Conservation (phyloP, 2,113 vertebrate genomes). For the Vulpes lagopus region DNA sequence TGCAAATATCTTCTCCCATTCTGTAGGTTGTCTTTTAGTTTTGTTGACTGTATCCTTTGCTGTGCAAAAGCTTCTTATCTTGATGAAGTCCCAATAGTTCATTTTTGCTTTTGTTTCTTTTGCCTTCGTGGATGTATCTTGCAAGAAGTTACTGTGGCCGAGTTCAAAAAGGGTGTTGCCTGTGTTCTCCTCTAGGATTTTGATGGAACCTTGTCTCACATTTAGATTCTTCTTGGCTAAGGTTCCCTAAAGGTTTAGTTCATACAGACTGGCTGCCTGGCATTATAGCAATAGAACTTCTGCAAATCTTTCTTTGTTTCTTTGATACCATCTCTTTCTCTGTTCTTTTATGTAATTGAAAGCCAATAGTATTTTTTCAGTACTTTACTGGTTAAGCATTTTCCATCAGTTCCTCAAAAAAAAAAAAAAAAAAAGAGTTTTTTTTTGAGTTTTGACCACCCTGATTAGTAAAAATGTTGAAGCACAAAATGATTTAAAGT, state of each 20-base stretch:
- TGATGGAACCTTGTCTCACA: no score
- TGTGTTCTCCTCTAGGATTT: no score
- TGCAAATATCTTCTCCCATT: no score
- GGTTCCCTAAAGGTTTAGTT: conserved; percentile 19
- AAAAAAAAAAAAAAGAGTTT: conserved; percentile 65
- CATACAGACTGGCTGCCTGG: neutral
- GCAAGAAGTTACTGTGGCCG: no score
- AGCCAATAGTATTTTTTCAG: conserved; percentile 32
- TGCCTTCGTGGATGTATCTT: no score
- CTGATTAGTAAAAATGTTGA: conserved; percentile 80
- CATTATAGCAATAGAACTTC: conserved; percentile 2
- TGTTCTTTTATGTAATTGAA: conserved; percentile 42
- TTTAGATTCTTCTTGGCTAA: neutral
- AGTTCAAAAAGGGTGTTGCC: no score
- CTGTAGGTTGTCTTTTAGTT: no score
- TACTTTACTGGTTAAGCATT: conserved; percentile 65
- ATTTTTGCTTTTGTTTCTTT: no score
- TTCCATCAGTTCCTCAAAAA: conserved; percentile 61
- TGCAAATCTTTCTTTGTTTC: conserved; percentile 47
- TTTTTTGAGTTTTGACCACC: conserved; percentile 71
- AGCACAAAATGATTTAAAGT: conserved; percentile 74
- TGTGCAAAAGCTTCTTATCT: no score
- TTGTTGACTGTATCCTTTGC: no score
- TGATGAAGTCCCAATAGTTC: no score
- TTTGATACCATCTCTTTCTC: conserved; percentile 13